These are phyloP conservation scores for Lobophora halterata DNA, from an alignment of 2,888 invertebrate species.

Conservation along the genomic window DNA sequence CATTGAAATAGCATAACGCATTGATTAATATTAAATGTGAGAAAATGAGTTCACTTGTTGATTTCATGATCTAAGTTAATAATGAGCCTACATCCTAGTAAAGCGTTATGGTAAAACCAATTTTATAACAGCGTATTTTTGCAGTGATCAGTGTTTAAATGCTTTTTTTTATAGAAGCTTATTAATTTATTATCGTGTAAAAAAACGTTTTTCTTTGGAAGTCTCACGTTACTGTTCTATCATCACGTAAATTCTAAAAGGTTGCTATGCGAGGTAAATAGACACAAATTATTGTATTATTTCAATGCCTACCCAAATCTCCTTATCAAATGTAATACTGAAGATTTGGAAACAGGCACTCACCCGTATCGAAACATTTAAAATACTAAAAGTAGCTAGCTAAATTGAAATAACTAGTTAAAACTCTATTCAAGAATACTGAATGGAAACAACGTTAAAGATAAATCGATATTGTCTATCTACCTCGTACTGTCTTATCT, in stretches of 20 bases:
- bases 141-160: slow-evolving; percentile 26
- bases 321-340: slow-evolving; percentile 11
- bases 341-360: slow-evolving; percentile 8
- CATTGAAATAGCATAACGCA: too few relatives aligned
- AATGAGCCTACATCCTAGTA: slow-evolving; percentile 34
- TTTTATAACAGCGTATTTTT: slow-evolving; percentile 31
- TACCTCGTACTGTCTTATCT: slow-evolving; percentile 28
- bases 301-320: slow-evolving; percentile 12
- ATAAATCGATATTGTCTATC: slow-evolving; percentile 30
- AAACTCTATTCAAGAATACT: slow-evolving; percentile 24
- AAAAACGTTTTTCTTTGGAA: slow-evolving; percentile 59
- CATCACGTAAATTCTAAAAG: slow-evolving; percentile 27
- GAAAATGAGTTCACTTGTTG: too few relatives aligned
- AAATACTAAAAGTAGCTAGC: slow-evolving; percentile 20
- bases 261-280: slow-evolving; percentile 31
- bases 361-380: slow-evolving; percentile 14
- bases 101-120: slow-evolving; percentile 41
- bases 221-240: slow-evolving; percentile 48
- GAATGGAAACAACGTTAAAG: slow-evolving; percentile 22
- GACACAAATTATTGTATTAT: slow-evolving; percentile 28
- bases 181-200: slow-evolving; percentile 49
- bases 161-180: slow-evolving; percentile 35
- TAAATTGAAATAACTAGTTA: slow-evolving; percentile 21
- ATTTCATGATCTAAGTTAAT: slow-evolving; percentile 29
- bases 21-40: too few relatives aligned